Conservation (phyloP, 2,113 vertebrate species). For the Felis catus region DNA sequence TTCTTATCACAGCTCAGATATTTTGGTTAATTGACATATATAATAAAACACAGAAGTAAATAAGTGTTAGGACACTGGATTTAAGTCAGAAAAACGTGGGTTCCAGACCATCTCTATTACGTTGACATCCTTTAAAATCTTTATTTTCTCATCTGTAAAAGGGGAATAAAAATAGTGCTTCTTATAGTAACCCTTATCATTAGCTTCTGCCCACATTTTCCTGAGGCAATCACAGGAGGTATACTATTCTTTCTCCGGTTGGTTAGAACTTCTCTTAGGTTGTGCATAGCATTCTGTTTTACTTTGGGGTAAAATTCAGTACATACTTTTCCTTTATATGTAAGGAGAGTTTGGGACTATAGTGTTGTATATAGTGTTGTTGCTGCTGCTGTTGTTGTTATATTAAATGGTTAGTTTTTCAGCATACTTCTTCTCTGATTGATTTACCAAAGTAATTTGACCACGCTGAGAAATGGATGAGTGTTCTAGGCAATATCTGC, state of each 20-base stretch:
- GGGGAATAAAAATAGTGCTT: neutral
- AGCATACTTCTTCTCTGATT: neutral
- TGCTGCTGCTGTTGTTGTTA: neutral
- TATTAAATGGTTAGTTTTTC: neutral
- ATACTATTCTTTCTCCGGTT: neutral
- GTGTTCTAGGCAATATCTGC: neutral
- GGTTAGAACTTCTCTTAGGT: neutral
- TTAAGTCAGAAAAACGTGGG: neutral
- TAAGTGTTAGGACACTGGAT: neutral
- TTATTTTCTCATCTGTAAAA: neutral
- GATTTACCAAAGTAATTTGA: neutral
- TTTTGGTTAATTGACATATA: neutral
- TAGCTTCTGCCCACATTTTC: neutral
- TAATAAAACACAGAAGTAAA: neutral
- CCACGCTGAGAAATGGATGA: neutral
- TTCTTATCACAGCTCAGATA: neutral
- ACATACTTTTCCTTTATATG: neutral
- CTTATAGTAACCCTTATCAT: neutral
- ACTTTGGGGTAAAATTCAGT: neutral
- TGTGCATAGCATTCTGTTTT: neutral
- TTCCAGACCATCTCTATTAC: neutral
- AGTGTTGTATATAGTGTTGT: neutral
- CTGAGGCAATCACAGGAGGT: neutral
- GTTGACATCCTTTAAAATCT: neutral
- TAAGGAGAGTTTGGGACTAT: neutral